phyloP scores from a whole-genome alignment of 2,797 vertebrate genomes.

The Diplodus sargus region DNA sequence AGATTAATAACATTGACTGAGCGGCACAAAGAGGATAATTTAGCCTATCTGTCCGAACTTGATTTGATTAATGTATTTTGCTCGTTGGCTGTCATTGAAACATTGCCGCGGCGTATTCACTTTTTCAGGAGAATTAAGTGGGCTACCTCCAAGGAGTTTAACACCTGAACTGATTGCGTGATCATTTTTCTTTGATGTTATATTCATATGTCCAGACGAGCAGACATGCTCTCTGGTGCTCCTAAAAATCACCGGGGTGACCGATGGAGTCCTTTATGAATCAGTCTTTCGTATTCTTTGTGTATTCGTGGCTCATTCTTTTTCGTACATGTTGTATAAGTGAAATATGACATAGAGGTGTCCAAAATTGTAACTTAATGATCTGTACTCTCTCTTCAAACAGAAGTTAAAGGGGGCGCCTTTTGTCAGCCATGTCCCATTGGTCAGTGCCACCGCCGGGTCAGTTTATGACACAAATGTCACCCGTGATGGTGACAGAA shows the following conservation, averaged over 20 bases:
- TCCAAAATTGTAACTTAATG: slow-evolving; percentile 23
- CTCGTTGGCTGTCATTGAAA: slow-evolving; percentile 63
- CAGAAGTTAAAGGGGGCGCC: slow-evolving; percentile 19
- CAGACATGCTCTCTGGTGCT: background rate
- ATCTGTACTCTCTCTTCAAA: slow-evolving; percentile 31
- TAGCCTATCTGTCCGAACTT: slow-evolving; percentile 69
- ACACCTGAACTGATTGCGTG: slow-evolving; percentile 6
- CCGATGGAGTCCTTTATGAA: background rate
- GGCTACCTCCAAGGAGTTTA: slow-evolving; percentile 22
- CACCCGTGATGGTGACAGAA: slow-evolving; percentile 58
- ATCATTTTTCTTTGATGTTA: slow-evolving; percentile 11
- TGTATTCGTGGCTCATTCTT: background rate
- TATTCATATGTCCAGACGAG: slow-evolving; percentile 3
- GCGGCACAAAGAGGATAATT: slow-evolving; percentile 71
- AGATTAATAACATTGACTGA: slow-evolving; percentile 77
- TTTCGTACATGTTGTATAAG: background rate
- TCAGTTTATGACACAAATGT: slow-evolving; percentile 62
- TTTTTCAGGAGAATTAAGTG: slow-evolving; percentile 34
- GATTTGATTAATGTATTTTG: slow-evolving; percentile 79
- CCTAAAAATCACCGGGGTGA: background rate
- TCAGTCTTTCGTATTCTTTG: background rate
- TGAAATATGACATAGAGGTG: slow-evolving; percentile 10
- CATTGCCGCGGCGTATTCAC: slow-evolving; percentile 39
- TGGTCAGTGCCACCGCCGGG: slow-evolving; percentile 47
- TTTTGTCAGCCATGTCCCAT: slow-evolving; percentile 48